Base-by-base conservation (phyloP, 92 coral and sea anemone species). In the Muricea muricata region DNA sequence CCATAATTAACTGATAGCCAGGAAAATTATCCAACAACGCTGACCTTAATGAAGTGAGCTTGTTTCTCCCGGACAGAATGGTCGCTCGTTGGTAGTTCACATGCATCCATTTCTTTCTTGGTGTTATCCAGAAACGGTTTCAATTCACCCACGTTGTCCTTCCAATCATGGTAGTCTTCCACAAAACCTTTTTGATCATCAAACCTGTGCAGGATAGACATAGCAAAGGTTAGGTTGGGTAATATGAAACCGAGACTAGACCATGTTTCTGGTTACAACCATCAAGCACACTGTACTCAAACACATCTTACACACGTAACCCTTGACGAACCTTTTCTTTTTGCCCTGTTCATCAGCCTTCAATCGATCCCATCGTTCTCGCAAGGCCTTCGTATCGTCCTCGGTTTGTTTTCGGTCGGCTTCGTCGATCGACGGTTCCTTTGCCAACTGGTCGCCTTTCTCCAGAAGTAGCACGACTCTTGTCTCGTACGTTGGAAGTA, bases 371-470 rank as follows among this genome's bases (percentile, higher is more conserved):
- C 83, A 78, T 58, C 70, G 20, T 56, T 78, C 83, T 45, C 21
- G 70, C 34, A 78, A 41, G 0, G 83, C 37, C 71, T 78, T 78
- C 31, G 83, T 56, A 37, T 78, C 83, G 9, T 56, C 40, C n/a
- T 78, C 83, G 18, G 70, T 57, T 45, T 56, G 70, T 57, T 35
- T 78, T 78, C 83, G 83, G 54, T 78, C 83, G 18, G 20, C 15
- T 37, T 78, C 83, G 5, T 78, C 71, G 12, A 78, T 78, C 7
- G 83, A 78, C 30, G 70, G 50, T 39, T 78, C 83, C 10, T 78
- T 78, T 15, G 83, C 61, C 83, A 78, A 58, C 47, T 78, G 83
- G 0, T 78, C 83, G 52, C 83, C 83, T 57, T 78, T 78, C 29
- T 78, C 71, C 26, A 78, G 61, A 4, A 75, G 65, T 0, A 75